Evolutionary conservation across 2,888 invertebrate genomes (phyloP).

Genomic region (Plagodis dolabraria): DNA sequence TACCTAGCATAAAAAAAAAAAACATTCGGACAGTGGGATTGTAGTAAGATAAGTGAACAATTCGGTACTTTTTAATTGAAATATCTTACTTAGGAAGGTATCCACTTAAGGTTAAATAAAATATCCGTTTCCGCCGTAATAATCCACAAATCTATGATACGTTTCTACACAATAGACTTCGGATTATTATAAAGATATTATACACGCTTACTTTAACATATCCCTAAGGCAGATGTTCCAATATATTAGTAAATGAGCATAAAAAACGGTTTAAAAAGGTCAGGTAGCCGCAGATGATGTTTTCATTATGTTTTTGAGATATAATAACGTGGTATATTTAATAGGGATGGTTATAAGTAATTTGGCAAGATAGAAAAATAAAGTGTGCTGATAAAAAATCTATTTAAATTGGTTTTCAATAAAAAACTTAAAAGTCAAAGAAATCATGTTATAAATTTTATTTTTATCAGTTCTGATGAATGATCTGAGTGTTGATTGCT

Average conservation of each 20-base stretch:
- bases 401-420: neutral
- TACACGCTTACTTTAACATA: slow-evolving; percentile 29
- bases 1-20: no score
- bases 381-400: neutral
- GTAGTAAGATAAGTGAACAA: no score
- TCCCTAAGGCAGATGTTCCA: slow-evolving; percentile 52
- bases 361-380: slow-evolving; percentile 8
- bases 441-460: no score
- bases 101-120: neutral
- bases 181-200: slow-evolving; percentile 43
- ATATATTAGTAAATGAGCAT: slow-evolving; percentile 29
- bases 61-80: no score
- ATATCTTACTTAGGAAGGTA: no score
- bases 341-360: slow-evolving; percentile 28
- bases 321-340: slow-evolving; percentile 36
- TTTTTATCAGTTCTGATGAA: no score
- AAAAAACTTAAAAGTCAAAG: no score
- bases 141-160: slow-evolving; percentile 27
- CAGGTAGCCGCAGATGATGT: slow-evolving; percentile 52
- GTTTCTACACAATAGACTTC: slow-evolving; percentile 23
- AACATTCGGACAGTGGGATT: no score
- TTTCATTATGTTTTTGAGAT: slow-evolving; percentile 52
- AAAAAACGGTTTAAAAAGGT: slow-evolving; percentile 33
- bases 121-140: slow-evolving; percentile 1
- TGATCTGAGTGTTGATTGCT: no score